Conservation (phyloP, 2,888 invertebrate species). For the Ophion obscuratus region DNA sequence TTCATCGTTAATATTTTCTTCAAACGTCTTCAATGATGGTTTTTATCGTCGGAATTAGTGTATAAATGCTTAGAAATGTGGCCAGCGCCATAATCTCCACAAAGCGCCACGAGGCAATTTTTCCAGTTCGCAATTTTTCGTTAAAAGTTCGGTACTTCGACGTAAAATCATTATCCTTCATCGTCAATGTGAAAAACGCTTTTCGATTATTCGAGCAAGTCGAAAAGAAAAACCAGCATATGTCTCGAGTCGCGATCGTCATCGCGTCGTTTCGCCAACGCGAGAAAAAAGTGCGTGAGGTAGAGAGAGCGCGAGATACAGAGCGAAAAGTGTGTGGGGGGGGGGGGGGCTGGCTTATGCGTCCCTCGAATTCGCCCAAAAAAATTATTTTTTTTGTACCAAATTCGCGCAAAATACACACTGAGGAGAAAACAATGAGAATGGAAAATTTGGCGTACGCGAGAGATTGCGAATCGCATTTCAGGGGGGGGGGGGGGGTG, state of each 20-base stretch:
- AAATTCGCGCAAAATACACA: background rate
- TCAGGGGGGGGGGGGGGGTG: background rate
- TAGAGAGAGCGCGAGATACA: background rate
- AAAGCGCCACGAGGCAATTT: too few species aligned
- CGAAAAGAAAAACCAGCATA: background rate
- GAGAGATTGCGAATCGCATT: background rate
- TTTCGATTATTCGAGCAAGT: background rate
- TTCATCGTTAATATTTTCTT: too few species aligned
- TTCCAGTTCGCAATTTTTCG: too few species aligned
- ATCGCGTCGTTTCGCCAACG: background rate
- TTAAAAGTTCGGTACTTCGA: too few species aligned
- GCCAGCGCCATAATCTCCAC: too few species aligned
- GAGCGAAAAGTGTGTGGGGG: background rate
- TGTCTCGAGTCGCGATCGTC: background rate
- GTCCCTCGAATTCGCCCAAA: background rate
- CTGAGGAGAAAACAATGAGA: background rate
- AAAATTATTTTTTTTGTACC: background rate
- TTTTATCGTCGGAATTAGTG: too few species aligned
- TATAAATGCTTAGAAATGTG: too few species aligned
- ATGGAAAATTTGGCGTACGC: background rate
- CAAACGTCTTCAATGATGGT: too few species aligned
- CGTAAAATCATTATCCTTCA: background rate
- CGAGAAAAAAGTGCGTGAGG: background rate
- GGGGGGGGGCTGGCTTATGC: background rate
- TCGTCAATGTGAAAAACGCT: background rate